These are phyloP conservation scores for Pyrocephalus nanus DNA, from an alignment of 2,797 vertebrate genomes.

Conservation along the genomic window DNA sequence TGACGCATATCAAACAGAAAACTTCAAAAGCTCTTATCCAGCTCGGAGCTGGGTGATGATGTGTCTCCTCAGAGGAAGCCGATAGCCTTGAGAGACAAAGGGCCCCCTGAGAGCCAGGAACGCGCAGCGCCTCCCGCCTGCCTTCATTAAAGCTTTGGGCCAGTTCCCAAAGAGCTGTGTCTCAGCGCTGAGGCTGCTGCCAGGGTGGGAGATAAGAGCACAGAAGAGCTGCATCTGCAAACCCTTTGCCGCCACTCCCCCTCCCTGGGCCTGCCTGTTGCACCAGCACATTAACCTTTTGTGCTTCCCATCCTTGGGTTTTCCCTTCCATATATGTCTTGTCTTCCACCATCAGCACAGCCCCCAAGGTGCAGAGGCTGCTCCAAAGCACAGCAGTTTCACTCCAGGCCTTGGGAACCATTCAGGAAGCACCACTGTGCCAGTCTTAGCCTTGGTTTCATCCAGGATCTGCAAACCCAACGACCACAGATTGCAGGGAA, in stretches of 20 bases:
- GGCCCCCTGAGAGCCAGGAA: not conserved
- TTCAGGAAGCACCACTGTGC: not conserved
- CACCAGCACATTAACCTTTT: not conserved
- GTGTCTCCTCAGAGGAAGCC: conserved; percentile 13
- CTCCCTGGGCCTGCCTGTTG: not conserved
- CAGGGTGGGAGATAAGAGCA: conserved; percentile 30
- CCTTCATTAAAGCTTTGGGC: conserved; percentile 30
- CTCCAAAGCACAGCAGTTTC: not conserved
- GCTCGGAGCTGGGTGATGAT: conserved; percentile 25
- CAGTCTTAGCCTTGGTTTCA: not conserved
- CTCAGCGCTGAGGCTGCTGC: not conserved
- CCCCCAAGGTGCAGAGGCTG: not conserved
- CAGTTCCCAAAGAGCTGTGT: not conserved
- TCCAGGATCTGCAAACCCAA: not conserved
- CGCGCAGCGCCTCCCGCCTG: not conserved
- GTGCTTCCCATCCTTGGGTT: not conserved
- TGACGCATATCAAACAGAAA: conserved; percentile 28
- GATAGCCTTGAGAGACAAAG: conserved; percentile 39
- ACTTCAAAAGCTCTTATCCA: conserved; percentile 61
- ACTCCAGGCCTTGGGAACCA: not conserved
- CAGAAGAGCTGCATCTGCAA: not conserved
- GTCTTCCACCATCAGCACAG: not conserved
- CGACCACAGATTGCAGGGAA: not conserved
- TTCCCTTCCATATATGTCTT: not conserved
- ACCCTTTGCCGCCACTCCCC: not conserved